A percentile compares a stretch with the other conserved stretches of the same genome.
Conservation (phyloP, 2,888 invertebrate genomes). For the Mesoligia furuncula region DNA sequence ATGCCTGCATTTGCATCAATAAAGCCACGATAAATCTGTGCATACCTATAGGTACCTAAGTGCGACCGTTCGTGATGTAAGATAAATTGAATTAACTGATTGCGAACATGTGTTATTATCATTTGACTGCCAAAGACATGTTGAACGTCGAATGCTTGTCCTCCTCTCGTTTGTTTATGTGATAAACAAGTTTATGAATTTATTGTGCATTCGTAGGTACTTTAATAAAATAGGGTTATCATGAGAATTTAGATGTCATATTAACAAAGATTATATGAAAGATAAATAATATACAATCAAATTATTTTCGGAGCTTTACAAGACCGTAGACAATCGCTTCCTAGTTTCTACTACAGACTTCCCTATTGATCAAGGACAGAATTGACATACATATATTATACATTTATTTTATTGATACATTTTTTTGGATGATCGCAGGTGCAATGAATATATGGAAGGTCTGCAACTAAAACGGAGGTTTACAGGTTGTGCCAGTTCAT, state of each 20-base stretch:
- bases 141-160: slow-evolving; percentile 37
- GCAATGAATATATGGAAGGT: background rate
- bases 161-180: slow-evolving; percentile 34
- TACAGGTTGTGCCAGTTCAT: background rate
- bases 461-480: background rate
- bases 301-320: background rate
- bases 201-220: background rate
- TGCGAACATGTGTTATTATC: slow-evolving; percentile 52
- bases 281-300: background rate
- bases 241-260: background rate
- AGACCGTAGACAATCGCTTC: background rate
- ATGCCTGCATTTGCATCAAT: slow-evolving; percentile 60
- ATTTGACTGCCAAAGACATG: slow-evolving; percentile 52
- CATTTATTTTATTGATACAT: too few species aligned
- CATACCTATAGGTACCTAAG: slow-evolving; percentile 25
- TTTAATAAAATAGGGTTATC: slow-evolving; percentile 1
- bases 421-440: background rate
- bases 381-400: background rate
- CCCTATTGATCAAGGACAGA: background rate
- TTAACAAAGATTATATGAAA: background rate
- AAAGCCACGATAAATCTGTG: slow-evolving; percentile 52
- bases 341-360: background rate
- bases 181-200: slow-evolving; percentile 23
- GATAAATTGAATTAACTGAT: slow-evolving; percentile 55
- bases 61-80: slow-evolving; percentile 17